phyloP scores from a whole-genome alignment of 2,888 invertebrate genomes.

The Scaptomyza polygonia region DNA sequence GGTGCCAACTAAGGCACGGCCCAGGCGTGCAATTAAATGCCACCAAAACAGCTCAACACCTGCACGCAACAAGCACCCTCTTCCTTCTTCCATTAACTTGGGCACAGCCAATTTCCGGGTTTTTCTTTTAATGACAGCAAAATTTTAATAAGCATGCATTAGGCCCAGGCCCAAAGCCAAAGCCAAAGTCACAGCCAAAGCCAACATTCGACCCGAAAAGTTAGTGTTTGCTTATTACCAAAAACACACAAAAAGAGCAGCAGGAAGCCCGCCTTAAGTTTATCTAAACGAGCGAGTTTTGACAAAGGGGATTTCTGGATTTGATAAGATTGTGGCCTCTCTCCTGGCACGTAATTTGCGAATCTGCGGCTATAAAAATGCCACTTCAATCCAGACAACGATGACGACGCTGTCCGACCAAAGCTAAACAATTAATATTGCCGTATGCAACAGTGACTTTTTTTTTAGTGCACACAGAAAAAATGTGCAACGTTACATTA shows the following conservation, averaged over 20 bases:
- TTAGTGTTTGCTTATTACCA: slow-evolving; percentile 55
- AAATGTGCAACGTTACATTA: too few relatives aligned
- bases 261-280: slow-evolving; percentile 55
- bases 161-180: slow-evolving; percentile 17
- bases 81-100: neutral
- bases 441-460: slow-evolving; percentile 76
- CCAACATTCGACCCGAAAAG: slow-evolving; percentile 38
- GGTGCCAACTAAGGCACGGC: slow-evolving; percentile 2
- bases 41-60: slow-evolving; percentile 46
- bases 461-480: slow-evolving; percentile 56
- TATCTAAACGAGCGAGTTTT: slow-evolving; percentile 57
- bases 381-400: slow-evolving; percentile 63
- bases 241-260: slow-evolving; percentile 12
- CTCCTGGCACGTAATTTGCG: slow-evolving; percentile 57
- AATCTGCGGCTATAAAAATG: slow-evolving; percentile 64
- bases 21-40: slow-evolving; percentile 50
- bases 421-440: slow-evolving; percentile 74
- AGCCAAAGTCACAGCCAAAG: slow-evolving; percentile 20
- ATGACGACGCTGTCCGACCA: slow-evolving; percentile 21
- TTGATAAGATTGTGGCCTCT: slow-evolving; percentile 1
- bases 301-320: neutral
- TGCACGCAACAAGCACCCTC: slow-evolving; percentile 52
- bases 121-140: slow-evolving; percentile 61
- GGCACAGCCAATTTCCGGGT: slow-evolving; percentile 50
- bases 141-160: slow-evolving; percentile 74